Evolutionary conservation across 2,888 invertebrate species (phyloP).

Genomic region (Cephus pygmeus): DNA sequence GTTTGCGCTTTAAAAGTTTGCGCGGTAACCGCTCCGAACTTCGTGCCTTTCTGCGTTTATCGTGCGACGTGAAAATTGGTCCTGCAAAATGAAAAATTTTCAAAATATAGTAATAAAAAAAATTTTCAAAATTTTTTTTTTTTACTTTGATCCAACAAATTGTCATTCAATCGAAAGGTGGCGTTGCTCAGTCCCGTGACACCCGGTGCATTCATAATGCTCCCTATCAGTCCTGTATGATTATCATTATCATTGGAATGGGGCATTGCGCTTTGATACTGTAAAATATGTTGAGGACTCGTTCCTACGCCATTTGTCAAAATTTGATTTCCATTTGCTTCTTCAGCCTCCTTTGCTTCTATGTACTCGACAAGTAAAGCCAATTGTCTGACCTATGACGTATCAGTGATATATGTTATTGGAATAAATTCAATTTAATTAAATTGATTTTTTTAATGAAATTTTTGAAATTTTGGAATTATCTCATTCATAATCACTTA

Average conservation of each 20-base stretch:
- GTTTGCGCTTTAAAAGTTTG: conserved; percentile 4
- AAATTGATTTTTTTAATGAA: no score
- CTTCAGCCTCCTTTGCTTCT: conserved; percentile 32
- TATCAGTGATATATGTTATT: not conserved
- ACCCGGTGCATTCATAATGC: conserved; percentile 5
- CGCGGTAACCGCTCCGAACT: not conserved
- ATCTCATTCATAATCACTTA: conserved; percentile 15
- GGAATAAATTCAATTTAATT: not conserved
- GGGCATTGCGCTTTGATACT: conserved; percentile 25
- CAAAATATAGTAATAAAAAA: no score
- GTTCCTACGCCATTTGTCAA: not conserved
- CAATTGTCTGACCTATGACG: conserved; percentile 37
- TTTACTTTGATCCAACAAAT: not conserved
- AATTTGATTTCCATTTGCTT: conserved; percentile 13
- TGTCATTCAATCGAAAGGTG: not conserved
- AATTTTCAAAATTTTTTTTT: no score
- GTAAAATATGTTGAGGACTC: conserved; percentile 18
- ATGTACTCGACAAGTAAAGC: conserved; percentile 40
- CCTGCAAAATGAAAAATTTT: not conserved
- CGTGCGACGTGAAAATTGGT: not conserved
- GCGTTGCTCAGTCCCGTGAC: conserved; percentile 17
- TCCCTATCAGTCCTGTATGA: not conserved
- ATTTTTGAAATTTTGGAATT: not conserved
- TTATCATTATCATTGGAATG: not conserved
- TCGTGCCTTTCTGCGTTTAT: conserved; percentile 5